phyloP scores from a whole-genome alignment of 1,140 invertebrate species.

The Pomacea maculata region DNA sequence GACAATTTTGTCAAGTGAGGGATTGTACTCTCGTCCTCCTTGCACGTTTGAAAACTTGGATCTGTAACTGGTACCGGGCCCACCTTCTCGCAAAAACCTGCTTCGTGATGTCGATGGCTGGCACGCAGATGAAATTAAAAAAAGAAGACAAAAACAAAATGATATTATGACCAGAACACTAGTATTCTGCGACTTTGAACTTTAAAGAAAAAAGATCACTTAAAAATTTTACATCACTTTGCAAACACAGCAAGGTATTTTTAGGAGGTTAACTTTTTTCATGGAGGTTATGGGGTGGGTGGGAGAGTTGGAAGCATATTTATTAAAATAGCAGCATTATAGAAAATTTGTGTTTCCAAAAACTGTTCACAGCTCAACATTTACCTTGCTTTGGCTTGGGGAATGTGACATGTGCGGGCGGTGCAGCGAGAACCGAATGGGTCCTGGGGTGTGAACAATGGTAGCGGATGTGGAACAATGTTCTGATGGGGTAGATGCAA shows the following conservation, averaged over 20 bases:
- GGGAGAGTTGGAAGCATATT: no score
- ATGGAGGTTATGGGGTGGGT: no score
- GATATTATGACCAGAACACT: no score
- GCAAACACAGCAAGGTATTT: no score
- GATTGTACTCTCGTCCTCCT: constrained; percentile 41
- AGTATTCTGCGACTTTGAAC: no score
- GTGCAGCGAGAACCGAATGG: constrained; percentile 25
- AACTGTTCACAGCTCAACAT: background rate
- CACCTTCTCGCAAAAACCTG: constrained; percentile 20
- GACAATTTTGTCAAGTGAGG: constrained; percentile 85
- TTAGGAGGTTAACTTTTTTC: no score
- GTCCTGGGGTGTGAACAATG: constrained; percentile 17
- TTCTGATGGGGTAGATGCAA: constrained; percentile 23
- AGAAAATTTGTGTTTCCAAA: no score
- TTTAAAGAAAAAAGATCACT: no score
- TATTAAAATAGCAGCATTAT: no score
- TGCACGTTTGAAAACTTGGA: background rate
- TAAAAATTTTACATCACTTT: no score
- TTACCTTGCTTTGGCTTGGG: constrained; percentile 17
- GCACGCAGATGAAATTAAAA: background rate
- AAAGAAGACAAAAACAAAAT: background rate
- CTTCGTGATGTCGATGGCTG: constrained; percentile 1
- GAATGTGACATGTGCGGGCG: constrained; percentile 7
- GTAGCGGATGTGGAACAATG: constrained; percentile 16
- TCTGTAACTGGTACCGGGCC: background rate